Evolutionary conservation across 2,113 vertebrate genomes (phyloP), one percentile per base, ranked within the genome.

Genomic region (Caretta caretta): DNA sequence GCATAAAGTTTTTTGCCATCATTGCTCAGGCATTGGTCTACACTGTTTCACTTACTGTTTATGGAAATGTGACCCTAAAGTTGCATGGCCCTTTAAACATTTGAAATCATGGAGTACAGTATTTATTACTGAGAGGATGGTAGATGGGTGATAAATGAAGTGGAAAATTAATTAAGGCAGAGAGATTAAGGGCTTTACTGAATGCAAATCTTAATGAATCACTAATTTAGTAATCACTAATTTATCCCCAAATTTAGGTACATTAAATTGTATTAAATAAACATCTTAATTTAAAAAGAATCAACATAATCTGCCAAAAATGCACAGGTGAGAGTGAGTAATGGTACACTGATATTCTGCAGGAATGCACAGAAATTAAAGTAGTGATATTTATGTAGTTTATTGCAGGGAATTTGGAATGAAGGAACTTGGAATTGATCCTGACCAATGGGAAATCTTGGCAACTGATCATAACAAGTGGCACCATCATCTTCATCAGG

Each of bases 181-280:
- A 80, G 4, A 72, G 90, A 96, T 69, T 90, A 96, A 90, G 3
- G 93, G 1, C 20, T 59, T 57, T 79, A 90, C 83, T 42, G 92
- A 92, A 93, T 90, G 27, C 17, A 57, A 95, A n/a, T 88, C 80
- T 76, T 97, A 93, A 94, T 89, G 62, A 97, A 65, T 91, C 56
- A 42, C 83, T 96, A 94, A 93, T 95, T 96, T 65, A 92, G 31
- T 59, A 93, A 94, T 42, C 42, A 42, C 42, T 42, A 81, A 95
- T 88, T 87, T 92, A 72, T 76, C 56, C 69, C 27, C 51, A 75
- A 48, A 5, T 89, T 95, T 80, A 81, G 42, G 13, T 92, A 83
- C 81, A 89, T 96, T 96, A 95, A 86, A 2, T 5, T 82, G 8
- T 83, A 46, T 92, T 97, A 92, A 92, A 49, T 72, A 57, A 46